Evolutionary conservation across 35 echinoderm and acorn worm genomes (phyloP).

Genomic region (Ophiothrix spiculata): DNA sequence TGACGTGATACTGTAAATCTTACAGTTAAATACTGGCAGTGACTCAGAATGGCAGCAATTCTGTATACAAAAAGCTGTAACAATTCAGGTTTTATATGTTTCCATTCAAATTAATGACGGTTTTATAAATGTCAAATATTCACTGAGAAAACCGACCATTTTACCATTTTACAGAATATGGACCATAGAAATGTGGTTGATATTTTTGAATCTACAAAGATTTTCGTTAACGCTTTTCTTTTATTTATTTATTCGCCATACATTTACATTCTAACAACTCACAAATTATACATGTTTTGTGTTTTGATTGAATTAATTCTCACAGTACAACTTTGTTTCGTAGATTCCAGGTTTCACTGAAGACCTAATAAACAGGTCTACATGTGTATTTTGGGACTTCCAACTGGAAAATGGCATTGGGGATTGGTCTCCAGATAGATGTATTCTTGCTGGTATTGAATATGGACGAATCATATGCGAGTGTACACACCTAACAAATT

Average conservation of each 20-base stretch:
- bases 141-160: too few species aligned
- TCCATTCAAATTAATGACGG: too few species aligned
- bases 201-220: background rate
- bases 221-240: background rate
- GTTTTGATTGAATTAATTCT: constrained; percentile 9
- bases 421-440: constrained; percentile 82
- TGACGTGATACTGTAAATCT: too few species aligned
- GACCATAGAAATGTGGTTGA: too few species aligned
- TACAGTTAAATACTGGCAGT: too few species aligned
- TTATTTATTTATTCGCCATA: background rate
- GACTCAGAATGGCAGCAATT: too few species aligned
- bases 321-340: background rate
- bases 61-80: too few species aligned
- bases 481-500: constrained; percentile 49
- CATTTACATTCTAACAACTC: background rate
- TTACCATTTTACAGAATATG: too few species aligned
- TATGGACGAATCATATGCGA: constrained; percentile 38
- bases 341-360: too few species aligned
- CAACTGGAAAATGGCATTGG: constrained; percentile 58
- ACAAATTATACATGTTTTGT: background rate
- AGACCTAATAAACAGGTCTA: too few species aligned
- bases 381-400: constrained; percentile 91
- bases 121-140: too few species aligned
- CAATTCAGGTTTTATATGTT: too few species aligned
- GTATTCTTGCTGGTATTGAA: constrained; percentile 23